Evolutionary conservation across 2,797 vertebrate species (phyloP).

Genomic region (Onychomys arenicola): DNA sequence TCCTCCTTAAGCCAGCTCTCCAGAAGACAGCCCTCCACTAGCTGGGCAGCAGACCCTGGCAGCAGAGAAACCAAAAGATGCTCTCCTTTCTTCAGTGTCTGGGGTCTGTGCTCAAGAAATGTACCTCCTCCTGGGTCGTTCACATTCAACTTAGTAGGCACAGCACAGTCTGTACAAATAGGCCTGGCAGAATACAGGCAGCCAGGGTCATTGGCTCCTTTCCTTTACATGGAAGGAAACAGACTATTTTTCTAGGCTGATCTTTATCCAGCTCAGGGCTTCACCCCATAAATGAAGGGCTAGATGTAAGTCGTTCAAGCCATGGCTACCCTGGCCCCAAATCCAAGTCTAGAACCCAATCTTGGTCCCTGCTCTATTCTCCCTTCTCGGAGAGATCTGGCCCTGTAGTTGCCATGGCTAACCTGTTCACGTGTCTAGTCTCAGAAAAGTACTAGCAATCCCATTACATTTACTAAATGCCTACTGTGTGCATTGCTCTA

Average conservation of each 20-base stretch:
- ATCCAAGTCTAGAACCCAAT: conserved; percentile 75
- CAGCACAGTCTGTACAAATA: background rate
- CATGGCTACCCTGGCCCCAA: conserved; percentile 78
- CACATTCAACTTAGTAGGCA: background rate
- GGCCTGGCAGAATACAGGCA: background rate
- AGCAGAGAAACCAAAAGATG: background rate
- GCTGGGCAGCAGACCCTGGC: background rate
- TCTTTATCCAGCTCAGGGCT: conserved; percentile 44
- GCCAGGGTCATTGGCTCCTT: background rate
- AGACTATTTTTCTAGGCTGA: conserved; percentile 44
- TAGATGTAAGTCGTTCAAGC: conserved; percentile 77
- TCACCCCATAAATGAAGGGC: conserved; percentile 84
- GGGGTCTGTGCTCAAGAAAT: background rate
- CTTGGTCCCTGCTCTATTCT: background rate
- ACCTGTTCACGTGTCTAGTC: background rate
- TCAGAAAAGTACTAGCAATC: background rate
- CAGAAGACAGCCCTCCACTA: background rate
- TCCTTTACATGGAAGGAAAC: conserved; percentile 10
- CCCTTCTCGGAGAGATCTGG: background rate
- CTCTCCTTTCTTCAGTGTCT: background rate
- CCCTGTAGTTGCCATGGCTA: background rate
- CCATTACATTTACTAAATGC: background rate
- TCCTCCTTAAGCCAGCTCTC: background rate
- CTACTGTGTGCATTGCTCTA: background rate
- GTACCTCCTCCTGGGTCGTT: background rate